A percentile compares a stretch with the other conserved stretches of the same genome.
phyloP scores from a whole-genome alignment of 1,140 invertebrate species.

The Macrostomum lignano region DNA sequence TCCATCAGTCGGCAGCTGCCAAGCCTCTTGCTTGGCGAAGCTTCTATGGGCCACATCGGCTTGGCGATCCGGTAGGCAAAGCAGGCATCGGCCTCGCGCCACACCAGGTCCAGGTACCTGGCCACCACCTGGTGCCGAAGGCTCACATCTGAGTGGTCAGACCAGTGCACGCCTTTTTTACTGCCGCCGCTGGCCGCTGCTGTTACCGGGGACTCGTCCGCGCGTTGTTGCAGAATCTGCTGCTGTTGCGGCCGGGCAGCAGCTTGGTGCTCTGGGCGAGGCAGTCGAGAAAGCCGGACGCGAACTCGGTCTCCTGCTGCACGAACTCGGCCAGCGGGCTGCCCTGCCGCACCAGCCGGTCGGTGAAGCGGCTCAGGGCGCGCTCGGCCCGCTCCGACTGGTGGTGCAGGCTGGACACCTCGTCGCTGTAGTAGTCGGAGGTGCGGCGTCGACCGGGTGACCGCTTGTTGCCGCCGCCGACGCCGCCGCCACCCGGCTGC shows the following conservation, averaged over 20 bases:
- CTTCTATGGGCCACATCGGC: too few relatives aligned
- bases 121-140: slow-evolving; percentile 4
- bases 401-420: too few relatives aligned
- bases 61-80: too few relatives aligned
- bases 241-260: slow-evolving; percentile 1
- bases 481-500: too few relatives aligned
- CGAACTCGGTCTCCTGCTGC: slow-evolving; percentile 2
- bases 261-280: slow-evolving; percentile 4
- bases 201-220: neutral
- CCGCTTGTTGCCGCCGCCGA: too few relatives aligned
- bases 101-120: slow-evolving; percentile 2
- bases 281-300: slow-evolving; percentile 2
- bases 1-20: too few relatives aligned
- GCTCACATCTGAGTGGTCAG: slow-evolving; percentile 2
- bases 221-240: neutral
- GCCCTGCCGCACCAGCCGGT: too few relatives aligned
- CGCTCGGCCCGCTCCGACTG: too few relatives aligned
- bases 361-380: too few relatives aligned
- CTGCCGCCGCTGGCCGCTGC: neutral
- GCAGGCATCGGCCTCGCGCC: neutral
- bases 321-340: slow-evolving; percentile 1
- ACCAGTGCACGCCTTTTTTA: slow-evolving; percentile 5
- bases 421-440: too few relatives aligned
- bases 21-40: too few relatives aligned
- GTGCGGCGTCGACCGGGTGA: too few relatives aligned